Base-by-base conservation (phyloP, 1,140 invertebrate genomes). In the Drosophila asahinai region DNA sequence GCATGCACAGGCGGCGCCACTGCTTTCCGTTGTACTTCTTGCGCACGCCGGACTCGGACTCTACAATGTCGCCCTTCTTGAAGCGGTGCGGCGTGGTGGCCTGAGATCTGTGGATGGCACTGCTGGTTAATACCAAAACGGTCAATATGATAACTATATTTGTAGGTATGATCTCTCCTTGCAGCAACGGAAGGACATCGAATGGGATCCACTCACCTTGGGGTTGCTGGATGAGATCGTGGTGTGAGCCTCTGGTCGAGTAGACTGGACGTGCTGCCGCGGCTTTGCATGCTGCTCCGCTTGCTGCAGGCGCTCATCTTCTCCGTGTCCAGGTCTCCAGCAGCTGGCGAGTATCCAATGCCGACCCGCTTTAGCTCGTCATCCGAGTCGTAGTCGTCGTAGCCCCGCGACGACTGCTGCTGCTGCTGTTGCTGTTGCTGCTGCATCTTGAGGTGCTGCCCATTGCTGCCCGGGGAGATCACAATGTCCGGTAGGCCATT, bases 1-100 rank as follows among this genome's bases (percentile, higher is more conserved):
- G 97, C 67, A 98, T 98, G 78, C 92, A 93, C 45, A 99, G 95
- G 84, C 99, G 95, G 76, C 99, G 95, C 99, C 99, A 99, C 93
- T 99, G 99, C 94, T 99, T 99, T 6, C 99, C 99, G 94, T 99
- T 99, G 93, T 99, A 99, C 94, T 99, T 99, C 94, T 99, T 99
- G 5, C 98, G 94, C 80, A 99, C 98, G 75, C 99, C 99, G 92
- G 97, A 99, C 51, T 98, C 97, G 52, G 98, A 99, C 33, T 97
- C 96, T 38, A 99, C 98, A 83, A 99, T 97, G 93, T 99, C 99
- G 72, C 99, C 99, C 94, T 99, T 99, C 94, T 99, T 99, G 94
- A 99, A 99, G 93, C 98, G 99, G 93, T 98, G 97, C 91, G 97
- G 97, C 68, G 98, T 98, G 81, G 97, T 97, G 87, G 97, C 96